Evolutionary conservation across 2,113 vertebrate genomes (phyloP).

Genomic region (Notarius quadriscutis): DNA sequence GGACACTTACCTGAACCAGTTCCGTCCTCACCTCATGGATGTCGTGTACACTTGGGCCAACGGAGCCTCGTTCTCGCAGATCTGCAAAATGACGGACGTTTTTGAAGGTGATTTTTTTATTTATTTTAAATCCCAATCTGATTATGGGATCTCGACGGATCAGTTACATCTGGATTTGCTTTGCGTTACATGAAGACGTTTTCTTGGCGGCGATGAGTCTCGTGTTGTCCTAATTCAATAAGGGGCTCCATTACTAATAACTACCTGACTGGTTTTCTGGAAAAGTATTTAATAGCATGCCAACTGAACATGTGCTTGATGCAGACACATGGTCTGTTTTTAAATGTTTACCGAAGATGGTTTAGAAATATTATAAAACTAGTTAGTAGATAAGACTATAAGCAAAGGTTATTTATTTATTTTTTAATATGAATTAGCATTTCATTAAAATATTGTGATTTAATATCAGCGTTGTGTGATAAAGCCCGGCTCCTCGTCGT

Average conservation of each 20-base stretch:
- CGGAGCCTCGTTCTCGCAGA: conserved; percentile 91
- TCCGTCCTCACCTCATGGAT: conserved; percentile 96
- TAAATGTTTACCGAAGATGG: not conserved
- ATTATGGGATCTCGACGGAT: not conserved
- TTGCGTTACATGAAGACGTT: not conserved
- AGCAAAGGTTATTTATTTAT: not conserved
- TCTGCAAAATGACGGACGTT: conserved; percentile 99
- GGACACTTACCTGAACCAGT: conserved; percentile 88
- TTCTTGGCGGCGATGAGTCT: not conserved
- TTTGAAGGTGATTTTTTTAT: conserved; percentile 85
- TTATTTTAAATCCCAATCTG: not conserved
- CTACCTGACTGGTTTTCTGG: not conserved
- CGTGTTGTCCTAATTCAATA: not conserved
- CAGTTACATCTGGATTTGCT: not conserved
- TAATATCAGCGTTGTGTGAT: not conserved
- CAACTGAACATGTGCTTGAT: not conserved
- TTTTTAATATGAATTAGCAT: not conserved
- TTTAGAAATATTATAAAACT: not conserved
- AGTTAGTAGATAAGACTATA: not conserved
- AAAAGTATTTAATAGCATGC: not conserved
- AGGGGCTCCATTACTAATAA: not conserved
- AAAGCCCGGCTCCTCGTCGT: not conserved
- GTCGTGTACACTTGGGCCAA: conserved; percentile 95
- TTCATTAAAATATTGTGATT: not conserved
- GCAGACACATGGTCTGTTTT: not conserved